Evolutionary conservation across 2,113 vertebrate genomes (phyloP).

Genomic region (Sarotherodon lohbergeri): DNA sequence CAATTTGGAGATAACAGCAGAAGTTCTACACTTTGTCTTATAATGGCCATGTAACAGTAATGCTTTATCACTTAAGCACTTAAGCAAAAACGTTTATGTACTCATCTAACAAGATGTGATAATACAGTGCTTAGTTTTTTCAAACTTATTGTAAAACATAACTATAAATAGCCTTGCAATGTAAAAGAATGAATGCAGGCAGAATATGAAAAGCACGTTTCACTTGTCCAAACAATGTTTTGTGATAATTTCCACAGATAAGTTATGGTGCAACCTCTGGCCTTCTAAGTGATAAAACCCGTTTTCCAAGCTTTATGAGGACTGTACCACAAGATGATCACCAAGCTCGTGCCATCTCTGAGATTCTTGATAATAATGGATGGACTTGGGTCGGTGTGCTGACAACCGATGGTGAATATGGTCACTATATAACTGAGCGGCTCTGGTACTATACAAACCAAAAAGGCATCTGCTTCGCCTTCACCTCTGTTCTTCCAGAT

Average conservation of each 20-base stretch:
- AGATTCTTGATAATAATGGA: slow-evolving; percentile 67
- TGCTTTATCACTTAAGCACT: too few species aligned
- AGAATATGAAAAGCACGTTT: not conserved
- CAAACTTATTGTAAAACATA: not conserved
- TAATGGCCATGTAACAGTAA: too few species aligned
- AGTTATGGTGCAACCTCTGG: slow-evolving; percentile 69
- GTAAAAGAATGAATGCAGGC: not conserved
- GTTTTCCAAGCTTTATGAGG: slow-evolving; percentile 29
- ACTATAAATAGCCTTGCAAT: not conserved
- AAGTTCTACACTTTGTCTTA: too few species aligned
- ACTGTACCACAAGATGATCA: slow-evolving; percentile 51
- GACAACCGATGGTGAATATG: slow-evolving; percentile 46
- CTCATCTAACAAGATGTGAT: not conserved
- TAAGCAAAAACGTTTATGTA: not conserved
- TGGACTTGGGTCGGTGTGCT: slow-evolving; percentile 81
- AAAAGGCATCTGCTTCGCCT: slow-evolving; percentile 75
- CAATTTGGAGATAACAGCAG: too few species aligned
- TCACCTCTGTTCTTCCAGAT: slow-evolving; percentile 74
- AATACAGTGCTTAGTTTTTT: not conserved
- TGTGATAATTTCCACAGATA: not conserved
- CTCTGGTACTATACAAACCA: slow-evolving; percentile 64
- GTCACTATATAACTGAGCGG: slow-evolving; percentile 62
- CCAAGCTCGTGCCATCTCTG: slow-evolving; percentile 75
- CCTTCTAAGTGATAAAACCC: slow-evolving; percentile 11
- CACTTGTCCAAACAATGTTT: not conserved